Percentiles rank a stretch among this genome's conserved stretches.
These are phyloP conservation scores for Danaus melanippus DNA, from an alignment of 1,140 invertebrate genomes.

Conservation along the genomic window DNA sequence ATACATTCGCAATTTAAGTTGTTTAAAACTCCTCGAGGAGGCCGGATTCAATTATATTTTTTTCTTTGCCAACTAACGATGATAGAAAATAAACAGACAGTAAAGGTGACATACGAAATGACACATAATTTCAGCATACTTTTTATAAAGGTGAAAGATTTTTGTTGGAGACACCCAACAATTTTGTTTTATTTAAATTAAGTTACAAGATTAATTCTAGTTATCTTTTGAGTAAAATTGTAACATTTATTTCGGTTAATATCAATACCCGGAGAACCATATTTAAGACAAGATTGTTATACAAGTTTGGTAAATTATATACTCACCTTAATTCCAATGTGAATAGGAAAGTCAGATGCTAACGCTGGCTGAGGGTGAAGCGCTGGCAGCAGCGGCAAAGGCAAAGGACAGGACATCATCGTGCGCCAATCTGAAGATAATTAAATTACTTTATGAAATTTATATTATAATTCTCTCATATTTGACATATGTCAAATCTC, in stretches of 20 bases:
- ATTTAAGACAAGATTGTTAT: neutral
- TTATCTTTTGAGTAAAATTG: neutral
- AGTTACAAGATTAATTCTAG: too few species aligned
- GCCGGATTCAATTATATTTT: constrained; percentile 64
- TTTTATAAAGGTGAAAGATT: too few species aligned
- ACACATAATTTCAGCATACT: too few species aligned
- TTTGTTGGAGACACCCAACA: too few species aligned
- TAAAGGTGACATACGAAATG: constrained; percentile 6
- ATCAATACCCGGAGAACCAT: neutral
- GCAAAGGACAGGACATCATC: constrained; percentile 78
- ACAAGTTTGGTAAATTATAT: constrained; percentile 5
- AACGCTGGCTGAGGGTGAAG: constrained; percentile 73
- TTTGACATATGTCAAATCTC: too few species aligned
- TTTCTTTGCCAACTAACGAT: constrained; percentile 19
- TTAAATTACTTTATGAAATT: too few species aligned
- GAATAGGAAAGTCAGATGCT: constrained; percentile 74
- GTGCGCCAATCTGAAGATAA: constrained; percentile 71
- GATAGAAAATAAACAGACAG: constrained; percentile 13
- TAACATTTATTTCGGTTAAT: neutral
- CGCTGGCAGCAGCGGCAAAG: constrained; percentile 74
- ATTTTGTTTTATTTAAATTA: too few species aligned
- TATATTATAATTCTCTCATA: too few species aligned
- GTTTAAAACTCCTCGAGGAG: constrained; percentile 57
- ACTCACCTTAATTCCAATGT: constrained; percentile 76
- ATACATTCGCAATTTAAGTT: constrained; percentile 70